phyloP scores from a whole-genome alignment of 2,797 vertebrate species.

The Mus minutoides region DNA sequence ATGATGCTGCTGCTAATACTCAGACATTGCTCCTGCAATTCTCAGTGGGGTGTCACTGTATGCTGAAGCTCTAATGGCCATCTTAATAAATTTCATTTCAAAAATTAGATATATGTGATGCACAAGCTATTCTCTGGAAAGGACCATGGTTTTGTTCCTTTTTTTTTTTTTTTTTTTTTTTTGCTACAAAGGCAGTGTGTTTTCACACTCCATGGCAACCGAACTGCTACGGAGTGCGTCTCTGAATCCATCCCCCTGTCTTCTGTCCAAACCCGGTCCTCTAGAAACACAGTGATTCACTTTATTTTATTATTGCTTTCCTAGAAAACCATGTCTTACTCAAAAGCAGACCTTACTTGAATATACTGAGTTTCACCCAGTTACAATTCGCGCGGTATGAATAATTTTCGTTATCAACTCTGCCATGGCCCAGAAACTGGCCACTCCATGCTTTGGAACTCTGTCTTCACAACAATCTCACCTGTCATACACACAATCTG shows the following conservation, averaged over 20 bases:
- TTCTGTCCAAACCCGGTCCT: neutral
- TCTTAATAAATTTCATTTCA: conserved; percentile 61
- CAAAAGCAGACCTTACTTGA: conserved; percentile 10
- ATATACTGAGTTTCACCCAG: neutral
- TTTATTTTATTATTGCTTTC: conserved; percentile 2
- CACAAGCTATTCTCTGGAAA: conserved; percentile 48
- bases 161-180: neutral
- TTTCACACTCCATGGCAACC: neutral
- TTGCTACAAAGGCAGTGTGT: neutral
- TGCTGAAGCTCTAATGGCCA: conserved; percentile 54
- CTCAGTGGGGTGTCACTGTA: neutral
- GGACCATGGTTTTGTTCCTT: conserved; percentile 3
- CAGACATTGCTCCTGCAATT: neutral
- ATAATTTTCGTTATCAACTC: conserved; percentile 24
- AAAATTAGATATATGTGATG: conserved; percentile 13
- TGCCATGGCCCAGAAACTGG: neutral
- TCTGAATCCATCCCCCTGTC: neutral
- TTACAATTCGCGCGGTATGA: neutral
- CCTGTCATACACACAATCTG: neutral
- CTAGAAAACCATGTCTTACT: neutral
- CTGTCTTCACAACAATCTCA: neutral
- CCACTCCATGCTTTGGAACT: neutral
- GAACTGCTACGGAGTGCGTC: neutral
- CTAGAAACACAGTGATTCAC: neutral
- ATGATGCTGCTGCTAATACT: neutral